Evolutionary conservation across 2,888 invertebrate species (phyloP).

Genomic region (Synergus gifuensis): DNA sequence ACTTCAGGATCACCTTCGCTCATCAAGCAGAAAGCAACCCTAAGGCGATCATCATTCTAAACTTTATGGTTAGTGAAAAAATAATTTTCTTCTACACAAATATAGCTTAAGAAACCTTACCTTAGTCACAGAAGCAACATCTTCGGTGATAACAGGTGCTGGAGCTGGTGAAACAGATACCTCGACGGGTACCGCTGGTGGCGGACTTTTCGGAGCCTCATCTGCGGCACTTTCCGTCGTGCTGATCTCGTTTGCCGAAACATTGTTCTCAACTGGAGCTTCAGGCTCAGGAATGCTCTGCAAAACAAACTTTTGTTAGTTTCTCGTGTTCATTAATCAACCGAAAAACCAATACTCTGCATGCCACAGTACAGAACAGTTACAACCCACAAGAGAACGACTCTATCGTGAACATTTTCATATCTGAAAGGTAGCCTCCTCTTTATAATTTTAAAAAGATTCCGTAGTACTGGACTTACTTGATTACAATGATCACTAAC

Average conservation of each 20-base stretch:
- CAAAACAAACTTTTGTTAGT: constrained; percentile 39
- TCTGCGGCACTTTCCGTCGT: constrained; percentile 66
- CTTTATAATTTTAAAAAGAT: neutral
- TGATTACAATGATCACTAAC: neutral
- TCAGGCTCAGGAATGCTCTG: constrained; percentile 70
- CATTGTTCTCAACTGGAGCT: constrained; percentile 67
- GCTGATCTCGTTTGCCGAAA: constrained; percentile 54
- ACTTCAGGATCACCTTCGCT: constrained; percentile 68
- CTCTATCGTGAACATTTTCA: neutral
- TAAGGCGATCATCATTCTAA: constrained; percentile 73
- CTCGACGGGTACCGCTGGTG: constrained; percentile 69
- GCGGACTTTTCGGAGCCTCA: constrained; percentile 68
- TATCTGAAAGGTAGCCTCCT: neutral
- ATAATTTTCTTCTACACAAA: constrained; percentile 76
- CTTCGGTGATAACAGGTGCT: constrained; percentile 75
- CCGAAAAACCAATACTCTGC: constrained; percentile 15
- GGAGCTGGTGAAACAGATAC: constrained; percentile 63
- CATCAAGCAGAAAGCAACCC: constrained; percentile 63
- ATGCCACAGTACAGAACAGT: constrained; percentile 34
- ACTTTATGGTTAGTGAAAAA: constrained; percentile 75
- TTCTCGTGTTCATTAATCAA: neutral
- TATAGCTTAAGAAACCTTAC: constrained; percentile 68
- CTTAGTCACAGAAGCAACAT: constrained; percentile 76
- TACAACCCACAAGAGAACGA: constrained; percentile 29
- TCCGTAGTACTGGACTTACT: neutral